Conservation (phyloP, 1,140 invertebrate species). For the Thrips palmi region DNA sequence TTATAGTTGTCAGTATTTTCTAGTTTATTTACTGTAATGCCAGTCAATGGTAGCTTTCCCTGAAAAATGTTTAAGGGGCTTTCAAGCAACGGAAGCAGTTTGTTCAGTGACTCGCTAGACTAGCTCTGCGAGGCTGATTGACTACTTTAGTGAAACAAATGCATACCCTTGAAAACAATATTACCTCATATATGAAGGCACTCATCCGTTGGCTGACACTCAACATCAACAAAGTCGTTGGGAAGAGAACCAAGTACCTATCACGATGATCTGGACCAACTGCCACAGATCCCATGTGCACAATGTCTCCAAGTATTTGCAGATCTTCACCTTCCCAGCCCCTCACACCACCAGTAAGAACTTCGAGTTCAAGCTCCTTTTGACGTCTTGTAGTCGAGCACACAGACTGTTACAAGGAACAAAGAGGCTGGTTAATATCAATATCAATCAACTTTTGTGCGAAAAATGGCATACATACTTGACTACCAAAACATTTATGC, state of each 20-base stretch:
- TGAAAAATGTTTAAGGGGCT: slow-evolving; percentile 23
- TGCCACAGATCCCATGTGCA: slow-evolving; percentile 73
- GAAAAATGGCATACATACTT: background rate
- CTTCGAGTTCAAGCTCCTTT: slow-evolving; percentile 89
- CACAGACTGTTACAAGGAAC: slow-evolving; percentile 37
- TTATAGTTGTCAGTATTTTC: slow-evolving; percentile 64
- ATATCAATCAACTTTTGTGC: background rate
- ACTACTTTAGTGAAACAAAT: background rate
- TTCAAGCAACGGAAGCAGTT: background rate
- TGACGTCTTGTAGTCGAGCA: slow-evolving; percentile 75
- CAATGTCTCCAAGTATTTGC: slow-evolving; percentile 49
- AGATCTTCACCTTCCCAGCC: slow-evolving; percentile 88
- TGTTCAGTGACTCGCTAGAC: too few relatives aligned
- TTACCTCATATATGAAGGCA: slow-evolving; percentile 89
- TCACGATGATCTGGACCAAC: slow-evolving; percentile 66
- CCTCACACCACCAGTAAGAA: slow-evolving; percentile 77
- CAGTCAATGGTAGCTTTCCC: slow-evolving; percentile 78
- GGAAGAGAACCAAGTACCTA: slow-evolving; percentile 82
- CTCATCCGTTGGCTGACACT: slow-evolving; percentile 79
- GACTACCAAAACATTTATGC: slow-evolving; percentile 10
- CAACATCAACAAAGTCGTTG: slow-evolving; percentile 69
- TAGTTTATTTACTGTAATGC: slow-evolving; percentile 54
- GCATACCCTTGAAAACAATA: slow-evolving; percentile 7
- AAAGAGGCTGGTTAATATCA: slow-evolving; percentile 7
- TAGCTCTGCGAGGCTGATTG: background rate